Evolutionary conservation across 2,113 vertebrate species (phyloP), one percentile per base, ranked within the genome.

Genomic region (Catharus minimus): DNA sequence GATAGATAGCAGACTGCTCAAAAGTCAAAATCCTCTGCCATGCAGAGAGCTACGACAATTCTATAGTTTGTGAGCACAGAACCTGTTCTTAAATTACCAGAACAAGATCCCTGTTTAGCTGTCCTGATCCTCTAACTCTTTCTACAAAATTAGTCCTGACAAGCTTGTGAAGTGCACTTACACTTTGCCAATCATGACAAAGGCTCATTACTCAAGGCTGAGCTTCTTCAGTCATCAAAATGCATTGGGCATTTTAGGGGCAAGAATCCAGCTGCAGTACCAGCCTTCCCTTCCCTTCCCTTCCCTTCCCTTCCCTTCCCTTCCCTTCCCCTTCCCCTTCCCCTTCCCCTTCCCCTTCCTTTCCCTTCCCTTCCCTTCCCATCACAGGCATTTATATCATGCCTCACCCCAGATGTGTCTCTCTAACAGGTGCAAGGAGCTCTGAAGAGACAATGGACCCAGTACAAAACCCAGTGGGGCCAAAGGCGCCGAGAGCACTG

Each of bases 371-470:
- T 22, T 18, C 4, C 44, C 18, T 21, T 22, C 1, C 39, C 39
- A 5, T 23, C 30, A 3, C 7, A 52, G 16, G 16, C 3, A 5
- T 79, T 64, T 44, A 3, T 5, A 5, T 22, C 4, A 2, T n/a
- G 16, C 33, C 12, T 72, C 39, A 19, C 21, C 7, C 12, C 49
- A 10, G 1, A 49, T 21, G 1, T 49, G 23, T 67, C 26, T 71
- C 57, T 27, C 76, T n/a, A 2, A 23, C 95, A 99, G 99, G 98
- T 99, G 4, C 99, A 99, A 76, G 97, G 96, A 7, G 97, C 98
- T 36, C 82, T 99, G 84, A 99, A 98, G 97, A 98, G 99, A 67
- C 99, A 99, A 8, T 99, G 99, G 99, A 95, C 97, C 22, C 98
- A 99, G 95, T 98, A 98, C 43, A 99, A 99, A 92, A 97, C 97